phyloP scores from a whole-genome alignment of 2,888 invertebrate genomes.

The Cheiracanthium punctorium region DNA sequence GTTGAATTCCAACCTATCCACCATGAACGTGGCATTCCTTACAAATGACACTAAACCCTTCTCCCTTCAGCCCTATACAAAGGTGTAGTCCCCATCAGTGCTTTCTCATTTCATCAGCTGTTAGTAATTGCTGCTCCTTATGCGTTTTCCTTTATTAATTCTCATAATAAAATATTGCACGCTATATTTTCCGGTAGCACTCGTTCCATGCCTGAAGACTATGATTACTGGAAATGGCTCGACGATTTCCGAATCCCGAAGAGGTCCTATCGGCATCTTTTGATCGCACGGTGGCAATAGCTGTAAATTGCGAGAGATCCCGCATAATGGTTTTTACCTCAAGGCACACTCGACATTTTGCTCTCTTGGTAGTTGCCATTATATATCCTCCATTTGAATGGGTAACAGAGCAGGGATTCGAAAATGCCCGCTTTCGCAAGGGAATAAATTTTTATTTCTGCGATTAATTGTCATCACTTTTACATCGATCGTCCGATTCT shows the following conservation, averaged over 20 bases:
- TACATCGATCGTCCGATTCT: too few relatives aligned
- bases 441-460: background rate
- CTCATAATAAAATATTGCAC: constrained; percentile 44
- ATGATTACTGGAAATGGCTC: constrained; percentile 26
- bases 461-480: too few relatives aligned
- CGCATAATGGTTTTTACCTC: constrained; percentile 1
- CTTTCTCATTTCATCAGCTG: background rate
- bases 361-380: background rate
- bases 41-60: too few relatives aligned
- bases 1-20: too few relatives aligned
- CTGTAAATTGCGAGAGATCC: background rate
- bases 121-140: constrained; percentile 14
- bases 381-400: background rate
- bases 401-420: background rate
- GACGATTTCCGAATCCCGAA: background rate
- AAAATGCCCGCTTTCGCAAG: background rate
- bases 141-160: constrained; percentile 30
- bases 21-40: too few relatives aligned
- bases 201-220: constrained; percentile 25
- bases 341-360: background rate
- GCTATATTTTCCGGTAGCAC: constrained; percentile 29
- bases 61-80: too few relatives aligned
- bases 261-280: background rate
- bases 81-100: background rate
- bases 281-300: background rate